A percentile compares a stretch with the other conserved stretches of the same genome.
Evolutionary conservation across 2,888 invertebrate genomes (phyloP).

Genomic region (Tiliacea citrago): DNA sequence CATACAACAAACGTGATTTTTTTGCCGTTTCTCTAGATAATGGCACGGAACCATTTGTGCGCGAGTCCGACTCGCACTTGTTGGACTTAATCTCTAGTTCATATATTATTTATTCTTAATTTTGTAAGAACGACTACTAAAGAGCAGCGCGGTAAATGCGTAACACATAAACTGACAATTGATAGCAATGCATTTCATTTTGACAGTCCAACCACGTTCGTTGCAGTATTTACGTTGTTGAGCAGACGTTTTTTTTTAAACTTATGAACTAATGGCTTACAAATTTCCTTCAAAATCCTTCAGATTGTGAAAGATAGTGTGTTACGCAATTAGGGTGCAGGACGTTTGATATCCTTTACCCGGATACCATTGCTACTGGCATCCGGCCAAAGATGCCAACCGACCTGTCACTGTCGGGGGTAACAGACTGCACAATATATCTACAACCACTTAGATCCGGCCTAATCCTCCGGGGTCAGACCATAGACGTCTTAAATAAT

Average conservation of each 20-base stretch:
- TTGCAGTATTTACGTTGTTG: not conserved
- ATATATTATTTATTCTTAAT: conserved; percentile 2
- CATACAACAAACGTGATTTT: too few relatives aligned
- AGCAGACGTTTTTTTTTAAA: not conserved
- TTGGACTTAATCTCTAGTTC: not conserved
- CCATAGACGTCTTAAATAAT: not conserved
- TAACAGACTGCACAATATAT: not conserved
- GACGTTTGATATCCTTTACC: too few relatives aligned
- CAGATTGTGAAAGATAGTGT: not conserved
- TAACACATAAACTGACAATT: not conserved
- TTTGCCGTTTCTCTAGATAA: too few relatives aligned
- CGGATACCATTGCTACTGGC: too few relatives aligned
- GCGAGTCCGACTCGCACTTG: too few relatives aligned
- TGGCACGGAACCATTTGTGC: too few relatives aligned
- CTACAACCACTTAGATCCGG: not conserved
- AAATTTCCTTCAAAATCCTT: not conserved
- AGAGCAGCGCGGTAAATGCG: not conserved
- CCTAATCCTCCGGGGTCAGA: not conserved
- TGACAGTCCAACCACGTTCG: not conserved
- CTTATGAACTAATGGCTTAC: not conserved
- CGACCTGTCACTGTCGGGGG: not conserved
- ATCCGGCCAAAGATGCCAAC: conserved; percentile 2
- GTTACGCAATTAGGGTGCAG: not conserved
- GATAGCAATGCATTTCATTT: not conserved
- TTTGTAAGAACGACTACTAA: not conserved